Evolutionary conservation across 2,797 vertebrate species (phyloP), one percentile per base, ranked within the genome.

Genomic region (Falco peregrinus): DNA sequence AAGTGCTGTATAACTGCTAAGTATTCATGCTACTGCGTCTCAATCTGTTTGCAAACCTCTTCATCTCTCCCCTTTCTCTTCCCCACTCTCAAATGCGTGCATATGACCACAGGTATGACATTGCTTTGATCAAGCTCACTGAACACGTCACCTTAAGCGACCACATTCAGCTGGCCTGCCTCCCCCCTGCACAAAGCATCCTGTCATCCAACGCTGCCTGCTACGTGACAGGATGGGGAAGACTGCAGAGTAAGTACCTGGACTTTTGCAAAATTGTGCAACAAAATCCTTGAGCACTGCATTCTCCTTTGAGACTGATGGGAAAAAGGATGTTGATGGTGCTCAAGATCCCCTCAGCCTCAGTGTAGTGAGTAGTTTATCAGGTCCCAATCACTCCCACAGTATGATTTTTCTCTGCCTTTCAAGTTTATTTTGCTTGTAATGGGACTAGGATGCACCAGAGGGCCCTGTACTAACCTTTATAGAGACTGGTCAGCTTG

Each of bases 221-320:
- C 98, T 99, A 99, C 0, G 97, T 99, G 61, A 99, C 98, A 0
- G 98, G 98, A 50, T 99, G 98, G 98, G 99, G 98, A 33, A 98
- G 98, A 6, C 73, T 98, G 77, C 96, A 93, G 77, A 99, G 99
- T 99, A 96, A 98, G 98, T 97, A 37, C 10, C 2, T 2, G 6
- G 53, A 1, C 22, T 2, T 20, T 6, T 10, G 9, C 71, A 59
- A 76, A 74, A 25, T 0, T 28, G 7, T 2, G 8, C 25, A 43
- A 37, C 7, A 16, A 43, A 29, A 50, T 5, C 57, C 45, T 71
- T 57, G 11, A 14, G 33, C 16, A 39, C 29, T 47, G 25, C 22
- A 28, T 43, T 71, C 37, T 74, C 61, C 47, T 79, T 43, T 53
- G 78, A 48, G 51, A 16, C 0, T 37, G 67, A 54, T 1, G 47